Conservation (phyloP, 2,888 invertebrate species). For the Ramazzottius varieornatus region DNA sequence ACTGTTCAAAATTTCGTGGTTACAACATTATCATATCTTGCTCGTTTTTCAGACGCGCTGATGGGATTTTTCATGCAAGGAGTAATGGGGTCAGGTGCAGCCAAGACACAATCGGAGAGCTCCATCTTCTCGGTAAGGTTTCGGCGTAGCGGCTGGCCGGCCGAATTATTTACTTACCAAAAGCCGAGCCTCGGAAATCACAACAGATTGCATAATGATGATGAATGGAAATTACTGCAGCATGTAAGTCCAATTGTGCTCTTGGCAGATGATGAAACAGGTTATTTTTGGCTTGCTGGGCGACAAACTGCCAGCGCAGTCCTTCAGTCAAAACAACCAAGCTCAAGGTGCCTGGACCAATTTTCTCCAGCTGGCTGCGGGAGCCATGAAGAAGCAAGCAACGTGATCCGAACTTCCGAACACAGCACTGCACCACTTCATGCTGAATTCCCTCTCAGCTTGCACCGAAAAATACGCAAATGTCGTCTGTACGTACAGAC, state of each 20-base stretch:
- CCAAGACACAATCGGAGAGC: background rate
- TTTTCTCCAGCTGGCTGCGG: background rate
- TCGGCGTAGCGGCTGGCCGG: background rate
- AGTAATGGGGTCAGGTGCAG: background rate
- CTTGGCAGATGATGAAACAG: background rate
- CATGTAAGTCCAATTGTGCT: too few relatives aligned
- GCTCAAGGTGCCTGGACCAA: background rate
- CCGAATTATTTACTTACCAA: background rate
- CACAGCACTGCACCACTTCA: too few relatives aligned
- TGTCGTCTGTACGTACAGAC: too few relatives aligned
- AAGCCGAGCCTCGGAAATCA: too few relatives aligned
- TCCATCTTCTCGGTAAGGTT: background rate
- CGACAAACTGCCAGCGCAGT: background rate
- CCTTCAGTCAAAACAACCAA: background rate
- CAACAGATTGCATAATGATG: too few relatives aligned
- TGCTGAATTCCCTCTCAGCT: too few relatives aligned
- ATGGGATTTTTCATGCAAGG: background rate
- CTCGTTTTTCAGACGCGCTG: background rate
- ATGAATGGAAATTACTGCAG: too few relatives aligned
- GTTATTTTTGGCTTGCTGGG: background rate
- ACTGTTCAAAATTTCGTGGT: too few relatives aligned
- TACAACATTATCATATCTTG: too few relatives aligned
- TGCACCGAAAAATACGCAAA: too few relatives aligned
- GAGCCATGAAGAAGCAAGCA: background rate
- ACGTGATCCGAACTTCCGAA: too few relatives aligned